Evolutionary conservation across 1,140 invertebrate genomes (phyloP), one percentile per base, ranked within the genome.

Genomic region (Drosophila erecta): DNA sequence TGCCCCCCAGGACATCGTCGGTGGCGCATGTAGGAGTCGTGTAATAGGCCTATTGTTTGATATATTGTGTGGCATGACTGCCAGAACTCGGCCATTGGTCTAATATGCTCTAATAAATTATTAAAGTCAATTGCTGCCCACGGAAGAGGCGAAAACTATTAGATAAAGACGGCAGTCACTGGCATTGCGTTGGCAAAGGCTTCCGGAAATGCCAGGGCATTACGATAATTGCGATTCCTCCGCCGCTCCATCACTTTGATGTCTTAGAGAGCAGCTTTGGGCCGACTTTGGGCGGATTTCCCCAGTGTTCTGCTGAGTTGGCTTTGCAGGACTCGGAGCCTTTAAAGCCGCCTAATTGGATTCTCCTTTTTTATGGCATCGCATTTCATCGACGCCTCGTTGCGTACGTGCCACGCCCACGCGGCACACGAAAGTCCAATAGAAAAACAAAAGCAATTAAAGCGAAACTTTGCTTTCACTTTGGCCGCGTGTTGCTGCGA

Each of bases 21-120:
- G 12, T 17, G 55, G 51, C 33, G 27, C 46, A 20, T 59, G 66
- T 58, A 59, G 58, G 54, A 62, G 54, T 40, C 72, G 44, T 56
- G 67, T 81, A 76, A 87, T 87, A 87, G 83, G 58, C 79, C 76
- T 87, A 81, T 79, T 87, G 69, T 87, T 79, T 87, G 83, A 87
- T 86, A 87, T 87, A 86, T 86, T 69, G 53, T 67, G 46, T 59
- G 70, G 53, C 37, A 20, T 46, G 53, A 2, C 59, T 47, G 44
- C 46, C 15, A 7, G 15, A 43, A 49, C 38, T 50, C 47, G 27
- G 24, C 1, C 27, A 33, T 33, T 17, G 47, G 47, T 50, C 53
- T 61, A 84, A 83, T 79, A 72, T 66, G 57, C 65, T 61, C 60
- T 58, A 70, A 87, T 86, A 70, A 81, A 87, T 86, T 86, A 86